A percentile compares a stretch with the other conserved stretches of the same genome.
These are phyloP conservation scores for Zophobas atratus DNA, from an alignment of 1,140 invertebrate species.

Conservation along the genomic window DNA sequence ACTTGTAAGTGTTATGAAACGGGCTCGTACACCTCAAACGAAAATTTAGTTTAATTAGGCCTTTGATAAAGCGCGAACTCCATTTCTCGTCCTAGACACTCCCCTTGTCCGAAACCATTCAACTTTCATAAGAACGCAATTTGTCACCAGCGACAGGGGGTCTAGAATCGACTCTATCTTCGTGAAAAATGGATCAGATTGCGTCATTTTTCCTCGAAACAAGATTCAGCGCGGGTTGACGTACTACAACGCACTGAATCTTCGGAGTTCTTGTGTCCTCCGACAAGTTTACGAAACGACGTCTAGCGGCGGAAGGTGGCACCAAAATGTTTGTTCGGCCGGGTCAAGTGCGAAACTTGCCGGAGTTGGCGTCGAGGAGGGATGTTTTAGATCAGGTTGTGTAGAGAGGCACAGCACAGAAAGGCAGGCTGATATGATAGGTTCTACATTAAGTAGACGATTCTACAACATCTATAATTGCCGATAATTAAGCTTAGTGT, in stretches of 20 bases:
- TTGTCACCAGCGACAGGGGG: too few relatives aligned
- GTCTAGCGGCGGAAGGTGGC: too few relatives aligned
- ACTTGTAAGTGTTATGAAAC: conserved; percentile 32
- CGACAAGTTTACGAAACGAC: conserved; percentile 1
- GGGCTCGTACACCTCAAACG: conserved; percentile 22
- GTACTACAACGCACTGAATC: too few relatives aligned
- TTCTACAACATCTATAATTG: conserved; percentile 22
- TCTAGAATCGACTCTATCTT: too few relatives aligned
- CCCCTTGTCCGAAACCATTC: not conserved
- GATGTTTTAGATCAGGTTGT: conserved; percentile 26
- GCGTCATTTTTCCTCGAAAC: too few relatives aligned
- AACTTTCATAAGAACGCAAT: too few relatives aligned
- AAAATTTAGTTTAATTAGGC: conserved; percentile 17
- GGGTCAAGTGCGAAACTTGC: too few relatives aligned
- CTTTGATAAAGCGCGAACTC: conserved; percentile 2
- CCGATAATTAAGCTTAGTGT: conserved; percentile 22
- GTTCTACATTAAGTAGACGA: conserved; percentile 47
- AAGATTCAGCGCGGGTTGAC: too few relatives aligned
- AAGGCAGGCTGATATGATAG: conserved; percentile 61
- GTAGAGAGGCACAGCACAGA: conserved; percentile 60
- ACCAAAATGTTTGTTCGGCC: too few relatives aligned
- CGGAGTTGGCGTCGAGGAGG: conserved; percentile 16
- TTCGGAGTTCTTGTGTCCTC: too few relatives aligned
- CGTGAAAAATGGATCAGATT: too few relatives aligned
- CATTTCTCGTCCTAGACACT: not conserved